Conservation (phyloP, 2,113 vertebrate genomes). For the Balaeniceps rex region DNA sequence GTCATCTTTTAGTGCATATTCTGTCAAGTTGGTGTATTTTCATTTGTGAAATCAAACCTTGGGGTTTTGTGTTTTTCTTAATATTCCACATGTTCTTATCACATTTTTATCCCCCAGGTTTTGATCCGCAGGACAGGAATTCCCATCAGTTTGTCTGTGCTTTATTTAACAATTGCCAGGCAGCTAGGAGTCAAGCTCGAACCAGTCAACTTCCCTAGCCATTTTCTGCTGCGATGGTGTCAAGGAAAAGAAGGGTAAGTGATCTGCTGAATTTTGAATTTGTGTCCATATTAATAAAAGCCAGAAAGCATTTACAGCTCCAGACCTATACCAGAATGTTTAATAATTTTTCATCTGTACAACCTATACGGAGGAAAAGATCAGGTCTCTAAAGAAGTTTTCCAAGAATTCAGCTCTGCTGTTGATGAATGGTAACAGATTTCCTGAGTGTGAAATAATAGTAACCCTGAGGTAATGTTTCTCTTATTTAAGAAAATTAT, state of each 20-base stretch:
- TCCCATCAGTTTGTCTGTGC: conserved; percentile 94
- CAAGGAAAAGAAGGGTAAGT: conserved; percentile 84
- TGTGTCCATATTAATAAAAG: background rate
- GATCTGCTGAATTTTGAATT: background rate
- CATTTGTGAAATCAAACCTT: background rate
- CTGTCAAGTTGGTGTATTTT: background rate
- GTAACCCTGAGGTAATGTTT: background rate
- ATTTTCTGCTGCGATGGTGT: conserved; percentile 95
- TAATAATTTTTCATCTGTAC: background rate
- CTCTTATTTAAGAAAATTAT: background rate
- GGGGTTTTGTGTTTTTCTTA: background rate
- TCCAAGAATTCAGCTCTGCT: background rate
- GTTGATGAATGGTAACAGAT: background rate
- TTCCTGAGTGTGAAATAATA: background rate
- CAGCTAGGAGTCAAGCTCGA: conserved; percentile 89
- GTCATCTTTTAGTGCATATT: background rate
- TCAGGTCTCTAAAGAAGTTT: background rate
- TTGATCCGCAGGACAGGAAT: conserved; percentile 90
- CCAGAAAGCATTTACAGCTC: background rate
- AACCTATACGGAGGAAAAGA: background rate
- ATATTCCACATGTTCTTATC: background rate
- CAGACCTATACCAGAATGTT: background rate
- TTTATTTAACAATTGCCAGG: conserved; percentile 90
- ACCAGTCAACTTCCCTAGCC: conserved; percentile 96
- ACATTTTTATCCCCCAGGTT: conserved; percentile 71